Percentiles rank a stretch among this genome's conserved stretches.
Conservation (phyloP, 1,140 invertebrate genomes). For the Sitobion miscanthi region DNA sequence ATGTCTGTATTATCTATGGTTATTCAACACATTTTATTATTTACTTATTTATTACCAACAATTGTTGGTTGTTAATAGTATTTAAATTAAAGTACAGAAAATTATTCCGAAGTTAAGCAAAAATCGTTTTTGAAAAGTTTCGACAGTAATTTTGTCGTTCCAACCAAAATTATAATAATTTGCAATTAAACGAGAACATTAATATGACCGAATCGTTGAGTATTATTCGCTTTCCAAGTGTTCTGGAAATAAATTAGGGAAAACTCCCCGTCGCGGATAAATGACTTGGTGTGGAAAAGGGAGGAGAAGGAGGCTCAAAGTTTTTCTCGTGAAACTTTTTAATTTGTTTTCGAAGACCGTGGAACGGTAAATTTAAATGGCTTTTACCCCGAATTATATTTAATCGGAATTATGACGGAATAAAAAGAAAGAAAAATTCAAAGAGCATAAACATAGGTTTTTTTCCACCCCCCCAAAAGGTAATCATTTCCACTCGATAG, state of each 20-base stretch:
- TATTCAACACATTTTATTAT: neutral
- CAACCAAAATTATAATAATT: conserved; percentile 38
- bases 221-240: conserved; percentile 14
- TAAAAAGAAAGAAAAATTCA: neutral
- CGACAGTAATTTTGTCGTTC: conserved; percentile 26
- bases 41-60: neutral
- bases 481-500: neutral
- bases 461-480: neutral
- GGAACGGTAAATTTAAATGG: conserved; percentile 37
- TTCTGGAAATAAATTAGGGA: conserved; percentile 36
- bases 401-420: conserved; percentile 28
- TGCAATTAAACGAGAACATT: conserved; percentile 33
- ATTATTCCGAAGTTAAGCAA: neutral
- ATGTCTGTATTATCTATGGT: too few relatives aligned
- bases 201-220: conserved; percentile 39
- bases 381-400: conserved; percentile 45
- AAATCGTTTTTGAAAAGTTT: conserved; percentile 27
- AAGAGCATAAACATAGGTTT: conserved; percentile 25
- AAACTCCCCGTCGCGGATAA: neutral
- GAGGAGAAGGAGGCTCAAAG: neutral
- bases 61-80: neutral
- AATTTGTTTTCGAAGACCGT: conserved; percentile 53
- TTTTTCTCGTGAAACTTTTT: conserved; percentile 51
- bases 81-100: neutral
- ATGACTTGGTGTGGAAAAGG: neutral